Percentiles rank a stretch among this genome's conserved stretches.
These are phyloP conservation scores for Fissipunctia ypsillon DNA, from an alignment of 2,888 invertebrate species.

Conservation along the genomic window DNA sequence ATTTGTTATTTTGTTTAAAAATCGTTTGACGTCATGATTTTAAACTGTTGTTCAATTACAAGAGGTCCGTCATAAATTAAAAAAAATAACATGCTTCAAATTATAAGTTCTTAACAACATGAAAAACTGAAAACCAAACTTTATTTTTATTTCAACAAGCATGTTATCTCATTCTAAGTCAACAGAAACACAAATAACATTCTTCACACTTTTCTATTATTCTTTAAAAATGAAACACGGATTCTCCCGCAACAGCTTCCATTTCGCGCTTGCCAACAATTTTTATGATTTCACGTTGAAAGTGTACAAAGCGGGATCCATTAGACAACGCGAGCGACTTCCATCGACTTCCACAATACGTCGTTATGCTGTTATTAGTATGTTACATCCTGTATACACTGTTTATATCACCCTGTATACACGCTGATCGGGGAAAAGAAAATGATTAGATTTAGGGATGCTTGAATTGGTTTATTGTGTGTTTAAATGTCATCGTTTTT, in stretches of 20 bases:
- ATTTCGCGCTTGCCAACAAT: constrained; percentile 53
- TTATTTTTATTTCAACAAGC: constrained; percentile 4
- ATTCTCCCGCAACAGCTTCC: constrained; percentile 25
- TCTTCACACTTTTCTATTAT: constrained; percentile 30
- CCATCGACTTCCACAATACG: constrained; percentile 60
- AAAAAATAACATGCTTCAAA: not conserved
- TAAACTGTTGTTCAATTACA: too few relatives aligned
- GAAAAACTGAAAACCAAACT: not conserved
- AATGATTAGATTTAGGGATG: not conserved
- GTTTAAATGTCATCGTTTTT: not conserved
- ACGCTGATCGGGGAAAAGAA: constrained; percentile 5
- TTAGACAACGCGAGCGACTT: constrained; percentile 61
- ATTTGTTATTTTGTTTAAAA: too few relatives aligned
- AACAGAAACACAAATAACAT: constrained; percentile 26
- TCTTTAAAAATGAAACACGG: constrained; percentile 38
- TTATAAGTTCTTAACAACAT: not conserved
- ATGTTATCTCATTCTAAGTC: constrained; percentile 15
- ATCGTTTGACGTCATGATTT: too few relatives aligned
- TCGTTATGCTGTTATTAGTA: constrained; percentile 63
- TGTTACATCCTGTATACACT: constrained; percentile 47
- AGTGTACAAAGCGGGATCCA: constrained; percentile 69
- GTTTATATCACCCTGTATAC: constrained; percentile 25
- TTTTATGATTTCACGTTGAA: constrained; percentile 68
- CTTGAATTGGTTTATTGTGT: not conserved
- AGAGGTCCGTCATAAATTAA: not conserved